phyloP scores from a whole-genome alignment of 2,888 invertebrate genomes.

The Steinernema carpocapsae region DNA sequence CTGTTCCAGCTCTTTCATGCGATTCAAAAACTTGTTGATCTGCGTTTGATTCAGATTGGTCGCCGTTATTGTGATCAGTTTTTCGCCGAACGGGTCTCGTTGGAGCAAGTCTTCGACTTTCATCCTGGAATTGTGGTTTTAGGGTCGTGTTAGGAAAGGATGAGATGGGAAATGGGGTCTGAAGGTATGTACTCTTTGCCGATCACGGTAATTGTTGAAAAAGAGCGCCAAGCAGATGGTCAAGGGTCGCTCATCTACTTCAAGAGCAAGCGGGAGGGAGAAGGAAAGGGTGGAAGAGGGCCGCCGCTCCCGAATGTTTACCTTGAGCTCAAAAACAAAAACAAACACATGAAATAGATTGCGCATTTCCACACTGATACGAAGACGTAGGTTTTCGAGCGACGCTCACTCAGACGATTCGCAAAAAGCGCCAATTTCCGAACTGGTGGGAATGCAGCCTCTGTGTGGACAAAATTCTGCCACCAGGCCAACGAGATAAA shows the following conservation, averaged over 20 bases:
- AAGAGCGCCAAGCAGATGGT: conserved; percentile 72
- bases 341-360: conserved; percentile 79
- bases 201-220: conserved; percentile 23
- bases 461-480: conserved; percentile 91
- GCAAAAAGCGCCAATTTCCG: conserved; percentile 58
- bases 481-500: conserved; percentile 93
- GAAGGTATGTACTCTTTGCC: neutral
- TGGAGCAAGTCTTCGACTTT: conserved; percentile 69
- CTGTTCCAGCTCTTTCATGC: conserved; percentile 53
- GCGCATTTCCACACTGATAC: conserved; percentile 89
- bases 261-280: neutral
- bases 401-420: conserved; percentile 77
- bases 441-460: conserved; percentile 78
- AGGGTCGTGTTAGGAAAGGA: conserved; percentile 19
- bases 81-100: conserved; percentile 66
- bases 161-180: neutral
- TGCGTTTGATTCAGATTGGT: conserved; percentile 63
- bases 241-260: conserved; percentile 52
- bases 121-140: conserved; percentile 74
- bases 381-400: conserved; percentile 86
- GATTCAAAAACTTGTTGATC: conserved; percentile 58
- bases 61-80: conserved; percentile 65
- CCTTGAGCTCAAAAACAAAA: conserved; percentile 74
- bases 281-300: conserved; percentile 3
- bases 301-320: conserved; percentile 2